Percentiles rank a stretch among this genome's conserved stretches.
phyloP scores from a whole-genome alignment of 2,888 invertebrate genomes.

The Drosophila atroscutellata region DNA sequence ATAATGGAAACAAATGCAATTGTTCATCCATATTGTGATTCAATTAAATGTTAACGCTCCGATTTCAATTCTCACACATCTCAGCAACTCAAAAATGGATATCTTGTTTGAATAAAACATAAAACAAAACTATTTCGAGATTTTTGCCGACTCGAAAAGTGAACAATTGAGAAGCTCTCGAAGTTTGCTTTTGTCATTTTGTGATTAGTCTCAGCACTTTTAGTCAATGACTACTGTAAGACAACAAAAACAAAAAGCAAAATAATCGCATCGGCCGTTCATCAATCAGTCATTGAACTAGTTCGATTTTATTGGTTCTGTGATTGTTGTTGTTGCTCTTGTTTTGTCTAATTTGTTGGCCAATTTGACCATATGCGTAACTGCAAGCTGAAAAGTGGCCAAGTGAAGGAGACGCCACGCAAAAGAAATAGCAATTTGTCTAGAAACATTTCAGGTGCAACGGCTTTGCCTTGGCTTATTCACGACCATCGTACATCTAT shows the following conservation, averaged over 20 bases:
- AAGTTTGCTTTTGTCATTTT: neutral
- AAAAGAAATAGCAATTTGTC: neutral
- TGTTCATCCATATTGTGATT: conserved; percentile 8
- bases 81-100: neutral
- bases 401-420: conserved; percentile 11
- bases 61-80: conserved; percentile 3
- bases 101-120: neutral
- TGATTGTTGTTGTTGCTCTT: conserved; percentile 5
- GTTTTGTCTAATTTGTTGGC: conserved; percentile 41
- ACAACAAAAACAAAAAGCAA: conserved; percentile 5
- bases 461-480: conserved; percentile 26
- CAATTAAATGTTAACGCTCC: neutral
- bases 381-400: conserved; percentile 6
- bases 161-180: neutral
- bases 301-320: conserved; percentile 56
- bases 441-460: conserved; percentile 26
- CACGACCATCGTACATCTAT: neutral
- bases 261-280: conserved; percentile 29
- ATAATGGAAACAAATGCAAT: conserved; percentile 11
- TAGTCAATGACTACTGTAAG: conserved; percentile 38
- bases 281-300: conserved; percentile 66
- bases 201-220: neutral
- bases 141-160: neutral
- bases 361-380: conserved; percentile 31
- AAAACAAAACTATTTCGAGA: neutral